Conservation (phyloP, 2,113 vertebrate species). For the Epinephelus fuscoguttatus region DNA sequence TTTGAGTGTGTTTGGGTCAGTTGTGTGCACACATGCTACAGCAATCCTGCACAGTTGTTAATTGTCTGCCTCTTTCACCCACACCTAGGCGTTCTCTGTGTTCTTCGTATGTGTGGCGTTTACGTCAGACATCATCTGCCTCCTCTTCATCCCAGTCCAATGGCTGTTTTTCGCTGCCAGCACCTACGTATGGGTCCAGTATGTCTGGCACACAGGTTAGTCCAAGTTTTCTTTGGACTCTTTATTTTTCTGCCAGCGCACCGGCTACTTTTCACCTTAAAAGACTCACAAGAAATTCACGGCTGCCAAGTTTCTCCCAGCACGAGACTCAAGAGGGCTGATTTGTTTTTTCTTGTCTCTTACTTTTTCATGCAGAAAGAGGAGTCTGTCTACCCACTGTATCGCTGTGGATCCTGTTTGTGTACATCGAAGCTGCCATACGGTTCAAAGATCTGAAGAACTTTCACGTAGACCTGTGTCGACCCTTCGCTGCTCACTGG, state of each 20-base stretch:
- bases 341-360: background rate
- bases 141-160: constrained; percentile 97
- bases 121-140: constrained; percentile 98
- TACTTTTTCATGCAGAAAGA: constrained; percentile 85
- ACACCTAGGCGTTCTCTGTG: constrained; percentile 94
- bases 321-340: background rate
- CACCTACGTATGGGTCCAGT: constrained; percentile 98
- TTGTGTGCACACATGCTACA: background rate
- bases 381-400: constrained; percentile 98
- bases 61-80: constrained; percentile 10
- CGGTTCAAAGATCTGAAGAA: constrained; percentile 99
- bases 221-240: background rate
- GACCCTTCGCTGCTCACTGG: constrained; percentile 99
- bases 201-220: constrained; percentile 98
- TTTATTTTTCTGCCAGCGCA: constrained; percentile 12
- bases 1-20: background rate
- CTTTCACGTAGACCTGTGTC: constrained; percentile 98
- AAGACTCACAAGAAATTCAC: constrained; percentile 6
- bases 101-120: constrained; percentile 99
- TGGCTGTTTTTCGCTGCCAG: constrained; percentile 99
- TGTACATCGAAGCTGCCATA: constrained; percentile 99
- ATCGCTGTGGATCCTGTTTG: constrained; percentile 98
- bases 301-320: constrained; percentile 19
- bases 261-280: constrained; percentile 26
- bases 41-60: background rate